Evolutionary conservation across 2,113 vertebrate genomes (phyloP), one percentile per base, ranked within the genome.

Genomic region (Micronycteris hirsuta): DNA sequence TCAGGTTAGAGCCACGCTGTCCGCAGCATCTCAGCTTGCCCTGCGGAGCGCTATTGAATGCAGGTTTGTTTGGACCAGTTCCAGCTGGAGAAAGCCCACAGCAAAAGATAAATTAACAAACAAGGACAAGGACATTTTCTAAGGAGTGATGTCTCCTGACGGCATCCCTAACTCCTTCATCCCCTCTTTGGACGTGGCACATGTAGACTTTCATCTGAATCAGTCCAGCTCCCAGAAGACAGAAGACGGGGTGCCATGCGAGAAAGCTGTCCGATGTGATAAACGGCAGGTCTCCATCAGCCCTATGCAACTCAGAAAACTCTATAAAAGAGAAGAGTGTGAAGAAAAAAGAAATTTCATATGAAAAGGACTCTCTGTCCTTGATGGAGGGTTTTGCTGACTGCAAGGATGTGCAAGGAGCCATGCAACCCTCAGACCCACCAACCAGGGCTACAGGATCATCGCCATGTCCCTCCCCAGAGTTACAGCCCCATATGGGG

Each of bases 141-240:
- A 93, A 41, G 97, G 98, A 89, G 96, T 98, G 26, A 93, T 99
- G 96, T 98, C 98, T 86, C 98, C 98, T 19, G 98, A 98, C 88
- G 97, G 87, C 38, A 98, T 98, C 36, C 98, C 98, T 61, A 98
- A 98, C 86, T 99, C 99, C 91, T 98, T 97, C 87, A 98, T 98
- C 43, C 97, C 97, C 54, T 98, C 98, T 70, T 95, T 98, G 89
- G 96, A 98, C 38, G 63, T 97, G 91, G 93, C 93, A 2, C 97
- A 86, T 38, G 38, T 86, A 71, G 89, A 54, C 16, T 95, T 97
- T 58, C 96, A 97, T 4, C 7, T 8, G 19, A 97, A 12, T 41
- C 94, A 81, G 78, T 65, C 20, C 97, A 97, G 94, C 89, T 95
- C 0, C 14, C 26, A 0, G 0, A 6, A 68, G 68, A 97, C 26